These are phyloP conservation scores for Anolis carolinensis DNA, from an alignment of 2,113 vertebrate species.

Conservation along the genomic window DNA sequence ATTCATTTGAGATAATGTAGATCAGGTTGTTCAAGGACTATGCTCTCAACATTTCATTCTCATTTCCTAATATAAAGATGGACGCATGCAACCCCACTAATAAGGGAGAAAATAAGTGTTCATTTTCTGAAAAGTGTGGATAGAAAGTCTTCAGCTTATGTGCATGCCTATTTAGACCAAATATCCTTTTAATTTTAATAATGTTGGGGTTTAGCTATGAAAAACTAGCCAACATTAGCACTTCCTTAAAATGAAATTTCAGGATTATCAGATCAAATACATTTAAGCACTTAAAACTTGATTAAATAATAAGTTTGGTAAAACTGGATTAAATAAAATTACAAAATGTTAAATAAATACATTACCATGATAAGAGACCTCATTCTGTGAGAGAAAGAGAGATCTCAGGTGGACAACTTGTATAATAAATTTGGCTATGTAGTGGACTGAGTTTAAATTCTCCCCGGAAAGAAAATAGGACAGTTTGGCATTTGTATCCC, in stretches of 20 bases:
- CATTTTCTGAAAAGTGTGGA: background rate
- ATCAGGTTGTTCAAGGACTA: conserved; percentile 17
- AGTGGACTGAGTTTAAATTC: too few species aligned
- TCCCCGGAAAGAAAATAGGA: too few species aligned
- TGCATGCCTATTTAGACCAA: background rate
- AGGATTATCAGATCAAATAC: too few species aligned
- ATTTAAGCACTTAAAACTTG: too few species aligned
- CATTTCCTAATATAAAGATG: conserved; percentile 2
- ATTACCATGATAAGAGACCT: too few species aligned
- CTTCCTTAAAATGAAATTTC: background rate
- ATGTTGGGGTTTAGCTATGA: background rate
- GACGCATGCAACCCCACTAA: background rate
- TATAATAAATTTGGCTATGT: too few species aligned
- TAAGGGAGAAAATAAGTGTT: background rate
- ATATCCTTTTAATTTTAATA: background rate
- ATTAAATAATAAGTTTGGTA: too few species aligned
- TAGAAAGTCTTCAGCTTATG: background rate
- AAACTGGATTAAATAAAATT: too few species aligned
- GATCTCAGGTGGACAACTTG: too few species aligned
- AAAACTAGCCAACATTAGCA: background rate
- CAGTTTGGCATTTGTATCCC: too few species aligned
- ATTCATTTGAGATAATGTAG: conserved; percentile 48
- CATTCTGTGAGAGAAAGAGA: too few species aligned
- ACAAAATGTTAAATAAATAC: too few species aligned
- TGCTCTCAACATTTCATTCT: background rate